Evolutionary conservation across 2,888 invertebrate genomes (phyloP).

Genomic region (Leptothorax acervorum): DNA sequence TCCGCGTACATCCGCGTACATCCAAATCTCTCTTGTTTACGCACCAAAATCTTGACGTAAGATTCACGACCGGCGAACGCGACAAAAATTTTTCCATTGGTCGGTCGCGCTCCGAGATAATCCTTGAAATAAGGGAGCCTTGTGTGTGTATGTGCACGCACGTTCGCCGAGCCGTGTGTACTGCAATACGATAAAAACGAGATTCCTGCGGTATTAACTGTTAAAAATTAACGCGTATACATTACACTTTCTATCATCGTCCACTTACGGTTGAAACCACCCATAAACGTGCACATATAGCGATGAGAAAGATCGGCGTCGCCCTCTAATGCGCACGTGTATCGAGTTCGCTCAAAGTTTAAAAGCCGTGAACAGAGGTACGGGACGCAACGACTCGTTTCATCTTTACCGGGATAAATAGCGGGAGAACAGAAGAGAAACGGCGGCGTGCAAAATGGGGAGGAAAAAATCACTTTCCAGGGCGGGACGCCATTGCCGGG

Average conservation of each 20-base stretch:
- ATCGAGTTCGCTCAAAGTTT: neutral
- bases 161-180: neutral
- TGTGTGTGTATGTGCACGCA: neutral
- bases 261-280: neutral
- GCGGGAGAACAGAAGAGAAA: neutral
- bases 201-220: neutral
- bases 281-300: neutral
- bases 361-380: neutral
- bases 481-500: neutral
- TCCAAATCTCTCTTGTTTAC: conserved; percentile 38
- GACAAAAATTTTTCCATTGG: neutral
- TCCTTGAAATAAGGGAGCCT: conserved; percentile 2
- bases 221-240: neutral
- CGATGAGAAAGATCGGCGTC: neutral
- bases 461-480: conserved; percentile 24
- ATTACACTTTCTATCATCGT: neutral
- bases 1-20: neutral
- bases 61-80: neutral
- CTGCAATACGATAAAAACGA: neutral
- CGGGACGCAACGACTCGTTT: neutral
- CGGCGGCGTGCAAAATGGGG: neutral
- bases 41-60: conserved; percentile 39
- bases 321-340: neutral
- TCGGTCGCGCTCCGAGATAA: neutral
- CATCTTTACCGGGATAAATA: neutral